Conservation (phyloP, 2,888 invertebrate species). For the Tiliacea aurago region DNA sequence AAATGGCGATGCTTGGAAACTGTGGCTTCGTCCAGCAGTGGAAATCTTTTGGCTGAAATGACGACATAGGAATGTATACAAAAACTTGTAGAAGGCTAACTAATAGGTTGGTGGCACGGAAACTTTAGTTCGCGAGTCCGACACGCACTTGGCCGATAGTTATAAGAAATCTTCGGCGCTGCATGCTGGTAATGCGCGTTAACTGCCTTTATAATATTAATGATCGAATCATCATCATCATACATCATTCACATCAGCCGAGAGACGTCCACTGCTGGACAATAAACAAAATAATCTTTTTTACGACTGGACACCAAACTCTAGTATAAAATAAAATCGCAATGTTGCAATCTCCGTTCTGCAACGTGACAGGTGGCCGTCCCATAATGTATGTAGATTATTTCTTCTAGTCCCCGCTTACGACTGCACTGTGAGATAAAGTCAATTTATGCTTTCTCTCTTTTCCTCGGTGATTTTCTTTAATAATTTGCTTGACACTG, state of each 20-base stretch:
- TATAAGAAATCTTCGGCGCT: neutral
- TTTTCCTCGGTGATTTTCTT: slow-evolving; percentile 34
- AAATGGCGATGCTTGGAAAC: too few species aligned
- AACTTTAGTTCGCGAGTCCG: too few species aligned
- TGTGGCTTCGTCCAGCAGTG: too few species aligned
- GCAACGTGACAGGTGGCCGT: slow-evolving; percentile 47
- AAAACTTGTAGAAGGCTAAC: neutral
- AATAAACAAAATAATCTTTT: too few species aligned
- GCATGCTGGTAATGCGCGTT: neutral
- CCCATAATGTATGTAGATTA: slow-evolving; percentile 58
- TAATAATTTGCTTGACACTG: slow-evolving; percentile 20
- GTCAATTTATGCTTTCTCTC: slow-evolving; percentile 45
- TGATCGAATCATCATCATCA: too few species aligned
- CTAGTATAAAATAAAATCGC: slow-evolving; percentile 38
- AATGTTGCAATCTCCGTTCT: slow-evolving; percentile 39
- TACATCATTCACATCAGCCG: too few species aligned
- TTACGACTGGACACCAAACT: neutral
- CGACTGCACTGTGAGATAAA: slow-evolving; percentile 51
- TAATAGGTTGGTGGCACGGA: neutral
- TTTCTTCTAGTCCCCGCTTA: slow-evolving; percentile 47
- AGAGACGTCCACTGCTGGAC: too few species aligned
- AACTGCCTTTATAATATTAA: neutral
- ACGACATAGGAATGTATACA: too few species aligned
- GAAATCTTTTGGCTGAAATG: too few species aligned
- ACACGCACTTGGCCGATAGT: neutral